Evolutionary conservation across 2,888 invertebrate genomes (phyloP).

Genomic region (Drosophila austrosaltans): DNA sequence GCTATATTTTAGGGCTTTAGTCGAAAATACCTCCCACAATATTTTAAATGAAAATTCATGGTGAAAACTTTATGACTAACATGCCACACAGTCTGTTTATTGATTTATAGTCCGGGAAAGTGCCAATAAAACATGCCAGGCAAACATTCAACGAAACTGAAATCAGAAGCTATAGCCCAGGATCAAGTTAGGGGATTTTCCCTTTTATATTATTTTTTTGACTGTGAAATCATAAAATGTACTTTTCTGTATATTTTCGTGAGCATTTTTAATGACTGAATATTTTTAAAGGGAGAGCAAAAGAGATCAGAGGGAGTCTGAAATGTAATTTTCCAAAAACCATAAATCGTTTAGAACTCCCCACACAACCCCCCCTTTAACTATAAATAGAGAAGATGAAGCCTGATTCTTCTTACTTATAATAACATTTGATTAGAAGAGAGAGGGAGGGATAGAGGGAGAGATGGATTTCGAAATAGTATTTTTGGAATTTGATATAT

Average conservation of each 20-base stretch:
- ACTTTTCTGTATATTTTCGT: slow-evolving; percentile 67
- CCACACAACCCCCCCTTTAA: neutral
- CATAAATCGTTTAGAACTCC: slow-evolving; percentile 67
- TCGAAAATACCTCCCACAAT: slow-evolving; percentile 8
- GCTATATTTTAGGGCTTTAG: neutral
- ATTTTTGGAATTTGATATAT: slow-evolving; percentile 63
- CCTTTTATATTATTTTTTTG: neutral
- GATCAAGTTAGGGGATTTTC: slow-evolving; percentile 44
- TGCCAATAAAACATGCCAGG: slow-evolving; percentile 69
- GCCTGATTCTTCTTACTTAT: slow-evolving; percentile 46
- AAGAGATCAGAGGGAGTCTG: neutral
- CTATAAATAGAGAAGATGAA: slow-evolving; percentile 2
- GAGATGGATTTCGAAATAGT: slow-evolving; percentile 33
- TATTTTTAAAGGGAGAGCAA: neutral
- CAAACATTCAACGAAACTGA: slow-evolving; percentile 14
- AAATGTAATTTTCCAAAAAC: slow-evolving; percentile 16
- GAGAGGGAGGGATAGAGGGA: neutral
- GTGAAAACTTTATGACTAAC: slow-evolving; percentile 69
- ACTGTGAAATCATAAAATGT: slow-evolving; percentile 54
- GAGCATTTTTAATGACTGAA: slow-evolving; percentile 60
- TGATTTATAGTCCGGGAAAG: slow-evolving; percentile 78
- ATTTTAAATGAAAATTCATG: slow-evolving; percentile 37
- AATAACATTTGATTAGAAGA: slow-evolving; percentile 61
- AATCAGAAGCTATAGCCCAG: slow-evolving; percentile 36
- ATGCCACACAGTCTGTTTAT: slow-evolving; percentile 72